Conservation (phyloP, 2,797 vertebrate genomes). For the Cyclopterus lumpus region DNA sequence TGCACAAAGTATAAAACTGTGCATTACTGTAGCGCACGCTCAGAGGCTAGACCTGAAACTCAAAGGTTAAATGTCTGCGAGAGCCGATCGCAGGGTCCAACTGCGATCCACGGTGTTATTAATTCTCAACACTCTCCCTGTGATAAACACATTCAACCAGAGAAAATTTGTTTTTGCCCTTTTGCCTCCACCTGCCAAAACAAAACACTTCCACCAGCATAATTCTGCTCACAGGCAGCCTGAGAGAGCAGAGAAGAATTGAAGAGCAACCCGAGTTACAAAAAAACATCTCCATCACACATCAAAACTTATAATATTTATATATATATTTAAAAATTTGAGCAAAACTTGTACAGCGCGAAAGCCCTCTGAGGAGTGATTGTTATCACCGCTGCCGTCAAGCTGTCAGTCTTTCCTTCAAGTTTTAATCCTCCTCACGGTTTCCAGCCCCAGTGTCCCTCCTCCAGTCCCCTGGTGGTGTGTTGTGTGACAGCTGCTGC, state of each 20-base stretch:
- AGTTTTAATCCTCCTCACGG: conserved; percentile 53
- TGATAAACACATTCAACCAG: conserved; percentile 51
- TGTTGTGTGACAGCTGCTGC: conserved; percentile 99
- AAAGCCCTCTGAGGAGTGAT: conserved; percentile 23
- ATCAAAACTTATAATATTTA: conserved; percentile 1
- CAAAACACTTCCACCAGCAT: conserved; percentile 40
- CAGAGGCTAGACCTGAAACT: background rate
- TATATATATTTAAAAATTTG: conserved; percentile 1
- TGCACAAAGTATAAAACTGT: background rate
- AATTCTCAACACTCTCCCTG: conserved; percentile 45
- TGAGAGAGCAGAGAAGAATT: conserved; percentile 27
- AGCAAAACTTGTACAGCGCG: conserved; percentile 42
- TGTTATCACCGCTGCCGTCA: conserved; percentile 31
- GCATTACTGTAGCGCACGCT: background rate
- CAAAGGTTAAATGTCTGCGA: conserved; percentile 8
- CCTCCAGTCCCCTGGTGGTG: conserved; percentile 79
- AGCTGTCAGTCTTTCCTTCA: conserved; percentile 42
- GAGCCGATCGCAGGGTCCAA: conserved; percentile 4
- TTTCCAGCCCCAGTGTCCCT: conserved; percentile 52
- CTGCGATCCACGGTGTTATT: conserved; percentile 28
- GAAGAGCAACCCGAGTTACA: conserved; percentile 26
- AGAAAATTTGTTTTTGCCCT: conserved; percentile 44
- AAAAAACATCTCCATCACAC: conserved; percentile 38
- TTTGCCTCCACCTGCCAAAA: conserved; percentile 54
- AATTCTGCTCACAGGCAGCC: conserved; percentile 34